Conservation (phyloP, 2,797 vertebrate genomes). For the Gallinago stenura region DNA sequence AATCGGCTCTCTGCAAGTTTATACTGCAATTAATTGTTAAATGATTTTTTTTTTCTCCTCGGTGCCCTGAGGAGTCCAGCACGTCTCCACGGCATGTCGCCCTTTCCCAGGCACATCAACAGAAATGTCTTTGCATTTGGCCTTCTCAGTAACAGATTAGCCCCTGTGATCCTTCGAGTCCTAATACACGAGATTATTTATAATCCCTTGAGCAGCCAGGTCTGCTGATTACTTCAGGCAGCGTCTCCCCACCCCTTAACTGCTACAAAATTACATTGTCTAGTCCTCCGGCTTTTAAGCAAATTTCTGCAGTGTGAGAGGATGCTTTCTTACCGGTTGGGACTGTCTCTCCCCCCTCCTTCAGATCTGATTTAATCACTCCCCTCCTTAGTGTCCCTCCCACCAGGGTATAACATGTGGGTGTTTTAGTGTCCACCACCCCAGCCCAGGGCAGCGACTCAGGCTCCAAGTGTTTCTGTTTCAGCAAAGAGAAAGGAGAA, state of each 20-base stretch:
- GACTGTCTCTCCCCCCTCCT: neutral
- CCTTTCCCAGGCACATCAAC: neutral
- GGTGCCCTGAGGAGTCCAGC: neutral
- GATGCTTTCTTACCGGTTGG: neutral
- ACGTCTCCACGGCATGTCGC: neutral
- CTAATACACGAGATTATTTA: slow-evolving; percentile 17
- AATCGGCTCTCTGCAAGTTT: neutral
- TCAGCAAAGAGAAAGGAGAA: neutral
- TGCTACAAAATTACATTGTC: neutral
- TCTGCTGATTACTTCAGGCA: neutral
- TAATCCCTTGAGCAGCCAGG: neutral
- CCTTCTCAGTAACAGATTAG: slow-evolving; percentile 53
- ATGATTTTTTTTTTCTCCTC: neutral
- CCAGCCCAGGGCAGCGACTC: neutral
- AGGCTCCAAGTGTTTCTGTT: neutral
- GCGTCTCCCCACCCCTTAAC: neutral
- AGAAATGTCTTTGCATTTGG: slow-evolving; percentile 41
- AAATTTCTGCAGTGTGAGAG: neutral
- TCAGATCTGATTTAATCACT: neutral
- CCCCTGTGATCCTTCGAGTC: slow-evolving; percentile 13
- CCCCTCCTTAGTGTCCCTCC: neutral
- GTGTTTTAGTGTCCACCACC: neutral
- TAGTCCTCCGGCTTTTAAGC: neutral
- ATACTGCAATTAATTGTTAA: neutral
- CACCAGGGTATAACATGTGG: neutral